A percentile compares a stretch with the other conserved stretches of the same genome.
Conservation (phyloP, 2,888 invertebrate genomes). For the Lingula anatina region DNA sequence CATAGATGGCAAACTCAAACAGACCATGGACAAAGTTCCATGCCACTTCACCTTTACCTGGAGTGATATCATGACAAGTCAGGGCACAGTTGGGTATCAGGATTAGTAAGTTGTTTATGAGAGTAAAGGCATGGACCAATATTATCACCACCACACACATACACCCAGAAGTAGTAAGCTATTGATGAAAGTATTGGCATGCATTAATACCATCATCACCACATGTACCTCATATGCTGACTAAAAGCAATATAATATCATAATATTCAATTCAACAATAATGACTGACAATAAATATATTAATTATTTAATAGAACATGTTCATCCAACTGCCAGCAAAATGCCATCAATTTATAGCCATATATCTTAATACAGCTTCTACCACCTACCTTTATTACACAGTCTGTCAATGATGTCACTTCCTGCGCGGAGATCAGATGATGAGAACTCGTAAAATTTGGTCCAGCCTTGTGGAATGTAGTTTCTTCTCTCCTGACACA, state of each 20-base stretch:
- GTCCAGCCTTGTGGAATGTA: slow-evolving; percentile 93
- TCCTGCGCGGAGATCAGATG: slow-evolving; percentile 73
- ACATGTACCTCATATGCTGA: too few relatives aligned
- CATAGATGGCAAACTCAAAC: slow-evolving; percentile 75
- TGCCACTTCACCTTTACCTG: slow-evolving; percentile 50
- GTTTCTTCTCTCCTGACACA: slow-evolving; percentile 79
- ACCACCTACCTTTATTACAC: slow-evolving; percentile 48
- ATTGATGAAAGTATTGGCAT: too few relatives aligned
- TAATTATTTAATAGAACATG: too few relatives aligned
- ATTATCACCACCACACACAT: neutral
- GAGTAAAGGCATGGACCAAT: neutral
- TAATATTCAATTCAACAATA: too few relatives aligned
- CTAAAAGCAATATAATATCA: too few relatives aligned
- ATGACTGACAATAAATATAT: too few relatives aligned
- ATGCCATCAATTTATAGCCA: neutral
- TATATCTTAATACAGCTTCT: neutral
- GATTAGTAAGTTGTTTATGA: neutral
- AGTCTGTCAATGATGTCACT: slow-evolving; percentile 61
- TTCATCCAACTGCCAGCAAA: too few relatives aligned
- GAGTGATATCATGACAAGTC: neutral
- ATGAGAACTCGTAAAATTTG: slow-evolving; percentile 81
- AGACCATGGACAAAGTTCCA: slow-evolving; percentile 76
- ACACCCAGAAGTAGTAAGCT: neutral
- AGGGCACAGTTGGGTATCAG: neutral
- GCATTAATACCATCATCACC: too few relatives aligned